A percentile compares a stretch with the other conserved stretches of the same genome.
These are phyloP conservation scores for Scytalopus superciliaris DNA, from an alignment of 2,113 vertebrate species.

Conservation along the genomic window DNA sequence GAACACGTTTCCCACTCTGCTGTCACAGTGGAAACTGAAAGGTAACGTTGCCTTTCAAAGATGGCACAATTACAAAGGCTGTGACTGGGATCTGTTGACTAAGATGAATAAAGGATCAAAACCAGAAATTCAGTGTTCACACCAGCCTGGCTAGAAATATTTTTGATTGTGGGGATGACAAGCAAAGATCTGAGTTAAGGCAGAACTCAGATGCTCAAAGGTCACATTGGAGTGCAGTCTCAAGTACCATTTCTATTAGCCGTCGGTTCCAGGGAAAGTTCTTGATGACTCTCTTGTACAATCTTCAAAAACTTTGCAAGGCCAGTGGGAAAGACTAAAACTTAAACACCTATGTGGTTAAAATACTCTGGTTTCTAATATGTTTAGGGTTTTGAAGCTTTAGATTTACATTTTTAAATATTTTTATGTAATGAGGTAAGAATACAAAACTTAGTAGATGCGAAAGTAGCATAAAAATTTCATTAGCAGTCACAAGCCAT, in stretches of 20 bases:
- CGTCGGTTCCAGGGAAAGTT: not conserved
- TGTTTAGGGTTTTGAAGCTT: not conserved
- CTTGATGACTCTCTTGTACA: not conserved
- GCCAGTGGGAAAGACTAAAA: not conserved
- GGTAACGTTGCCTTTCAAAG: not conserved
- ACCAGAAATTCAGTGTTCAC: not conserved
- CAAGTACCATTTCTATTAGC: not conserved
- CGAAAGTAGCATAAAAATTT: not conserved
- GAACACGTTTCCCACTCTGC: not conserved
- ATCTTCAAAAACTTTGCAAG: not conserved
- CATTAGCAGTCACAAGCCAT: not conserved
- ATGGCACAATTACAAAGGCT: not conserved
- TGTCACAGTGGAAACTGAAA: not conserved
- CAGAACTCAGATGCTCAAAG: not conserved
- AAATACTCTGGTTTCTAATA: not conserved
- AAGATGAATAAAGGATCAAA: not conserved
- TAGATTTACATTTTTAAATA: not conserved
- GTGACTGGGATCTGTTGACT: not conserved
- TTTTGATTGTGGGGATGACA: not conserved
- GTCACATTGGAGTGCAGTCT: not conserved
- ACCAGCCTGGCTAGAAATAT: not conserved
- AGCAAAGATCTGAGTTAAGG: not conserved
- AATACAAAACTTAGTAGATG: not conserved
- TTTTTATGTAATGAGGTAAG: not conserved
- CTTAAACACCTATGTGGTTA: not conserved